Conservation (phyloP, 2,113 vertebrate species). For the Aleadryas rufinucha region DNA sequence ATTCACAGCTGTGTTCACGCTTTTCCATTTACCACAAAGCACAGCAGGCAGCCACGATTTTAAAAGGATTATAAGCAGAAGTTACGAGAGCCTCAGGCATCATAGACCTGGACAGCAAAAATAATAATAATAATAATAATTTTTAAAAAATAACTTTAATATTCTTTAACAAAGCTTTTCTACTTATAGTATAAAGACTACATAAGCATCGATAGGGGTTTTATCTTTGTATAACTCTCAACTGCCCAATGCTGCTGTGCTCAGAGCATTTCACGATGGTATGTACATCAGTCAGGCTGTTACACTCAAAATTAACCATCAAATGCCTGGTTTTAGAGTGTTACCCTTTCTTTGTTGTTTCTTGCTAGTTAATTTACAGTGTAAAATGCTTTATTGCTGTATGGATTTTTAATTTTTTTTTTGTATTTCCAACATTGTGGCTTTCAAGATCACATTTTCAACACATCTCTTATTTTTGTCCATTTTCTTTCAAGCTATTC, state of each 20-base stretch:
- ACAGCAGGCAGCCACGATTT: neutral
- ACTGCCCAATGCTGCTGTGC: neutral
- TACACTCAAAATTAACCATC: constrained; percentile 47
- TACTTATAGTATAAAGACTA: neutral
- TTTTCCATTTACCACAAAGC: neutral
- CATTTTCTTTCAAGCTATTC: constrained; percentile 69
- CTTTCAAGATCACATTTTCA: constrained; percentile 43
- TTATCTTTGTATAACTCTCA: neutral
- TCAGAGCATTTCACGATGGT: neutral
- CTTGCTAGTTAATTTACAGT: constrained; percentile 62
- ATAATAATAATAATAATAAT: neutral
- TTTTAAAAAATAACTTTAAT: neutral
- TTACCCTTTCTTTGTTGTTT: constrained; percentile 57
- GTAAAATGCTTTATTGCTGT: constrained; percentile 47
- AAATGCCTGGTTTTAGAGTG: constrained; percentile 68
- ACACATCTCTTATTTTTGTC: constrained; percentile 29
- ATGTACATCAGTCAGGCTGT: neutral
- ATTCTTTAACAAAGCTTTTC: constrained; percentile 19
- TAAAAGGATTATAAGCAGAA: neutral
- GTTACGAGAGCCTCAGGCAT: neutral
- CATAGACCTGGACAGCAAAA: constrained; percentile 13
- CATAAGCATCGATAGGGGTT: neutral
- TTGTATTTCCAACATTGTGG: constrained; percentile 12
- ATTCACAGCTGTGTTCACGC: neutral
- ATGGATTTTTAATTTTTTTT: neutral